phyloP scores from a whole-genome alignment of 1,140 invertebrate genomes.

The Drosophila nasuta region DNA sequence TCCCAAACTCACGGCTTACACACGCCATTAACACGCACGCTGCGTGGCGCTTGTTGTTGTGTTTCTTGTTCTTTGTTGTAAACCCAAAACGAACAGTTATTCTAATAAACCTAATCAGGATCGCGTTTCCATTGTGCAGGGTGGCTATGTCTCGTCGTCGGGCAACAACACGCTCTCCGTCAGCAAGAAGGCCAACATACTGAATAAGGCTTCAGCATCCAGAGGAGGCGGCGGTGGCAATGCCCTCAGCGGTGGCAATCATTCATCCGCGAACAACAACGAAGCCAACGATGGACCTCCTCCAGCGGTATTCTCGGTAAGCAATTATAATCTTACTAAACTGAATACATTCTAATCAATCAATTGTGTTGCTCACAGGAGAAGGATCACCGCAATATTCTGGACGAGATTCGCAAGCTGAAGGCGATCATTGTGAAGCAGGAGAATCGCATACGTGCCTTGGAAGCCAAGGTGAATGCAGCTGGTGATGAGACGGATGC shows the following conservation, averaged over 20 bases:
- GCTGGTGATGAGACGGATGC: conserved; percentile 78
- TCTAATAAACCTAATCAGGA: conserved; percentile 85
- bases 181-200: conserved; percentile 89
- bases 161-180: conserved; percentile 86
- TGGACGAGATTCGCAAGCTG: conserved; percentile 94
- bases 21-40: conserved; percentile 74
- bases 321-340: neutral
- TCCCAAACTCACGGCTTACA: conserved; percentile 37
- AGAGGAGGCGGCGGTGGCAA: conserved; percentile 64
- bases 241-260: conserved; percentile 57
- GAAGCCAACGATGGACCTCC: conserved; percentile 58
- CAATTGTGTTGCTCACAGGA: conserved; percentile 79
- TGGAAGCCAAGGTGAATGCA: conserved; percentile 85
- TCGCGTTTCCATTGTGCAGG: conserved; percentile 87
- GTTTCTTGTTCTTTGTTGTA: conserved; percentile 81
- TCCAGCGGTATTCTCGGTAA: conserved; percentile 68
- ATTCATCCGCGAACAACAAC: conserved; percentile 74
- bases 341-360: neutral
- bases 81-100: conserved; percentile 74
- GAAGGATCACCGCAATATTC: conserved; percentile 91
- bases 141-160: conserved; percentile 87
- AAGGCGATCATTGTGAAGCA: conserved; percentile 98
- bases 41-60: conserved; percentile 80
- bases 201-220: conserved; percentile 86
- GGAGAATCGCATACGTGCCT: conserved; percentile 91